Percentiles rank a stretch among this genome's conserved stretches.
phyloP scores from a whole-genome alignment of 2,113 vertebrate genomes.

The Leptobrachium leishanense region DNA sequence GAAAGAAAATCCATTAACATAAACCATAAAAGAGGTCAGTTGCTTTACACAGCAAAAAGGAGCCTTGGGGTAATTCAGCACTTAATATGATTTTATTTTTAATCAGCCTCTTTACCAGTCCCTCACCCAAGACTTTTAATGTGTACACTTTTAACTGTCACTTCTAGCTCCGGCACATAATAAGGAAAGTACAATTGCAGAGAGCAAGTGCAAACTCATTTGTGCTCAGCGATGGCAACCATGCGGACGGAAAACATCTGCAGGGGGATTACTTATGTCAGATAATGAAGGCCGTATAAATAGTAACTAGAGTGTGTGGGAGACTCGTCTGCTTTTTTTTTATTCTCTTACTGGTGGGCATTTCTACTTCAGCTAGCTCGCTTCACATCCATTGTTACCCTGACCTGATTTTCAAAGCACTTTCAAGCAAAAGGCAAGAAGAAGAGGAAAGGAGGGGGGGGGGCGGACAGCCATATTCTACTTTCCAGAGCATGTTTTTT shows the following conservation, averaged over 20 bases:
- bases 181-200: conserved; percentile 59
- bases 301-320: conserved; percentile 9
- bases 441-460: too few species aligned
- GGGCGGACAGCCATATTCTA: too few species aligned
- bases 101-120: conserved; percentile 48
- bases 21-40: conserved; percentile 52
- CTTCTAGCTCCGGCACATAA: conserved; percentile 54
- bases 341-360: conserved; percentile 22
- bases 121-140: conserved; percentile 46
- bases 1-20: conserved; percentile 14
- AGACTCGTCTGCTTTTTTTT: background rate
- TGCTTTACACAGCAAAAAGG: conserved; percentile 27
- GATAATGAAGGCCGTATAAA: conserved; percentile 59
- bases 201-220: conserved; percentile 48
- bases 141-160: conserved; percentile 58
- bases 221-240: conserved; percentile 56
- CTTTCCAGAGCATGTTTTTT: too few species aligned
- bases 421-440: conserved; percentile 11
- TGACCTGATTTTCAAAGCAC: conserved; percentile 8
- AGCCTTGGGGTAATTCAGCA: conserved; percentile 51
- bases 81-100: conserved; percentile 47
- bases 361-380: conserved; percentile 19
- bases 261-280: conserved; percentile 57
- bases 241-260: conserved; percentile 58
- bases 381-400: background rate